Percentiles rank a stretch among this genome's conserved stretches.
phyloP scores from a whole-genome alignment of 2,888 invertebrate genomes.

The Ennomos fuscantarius region DNA sequence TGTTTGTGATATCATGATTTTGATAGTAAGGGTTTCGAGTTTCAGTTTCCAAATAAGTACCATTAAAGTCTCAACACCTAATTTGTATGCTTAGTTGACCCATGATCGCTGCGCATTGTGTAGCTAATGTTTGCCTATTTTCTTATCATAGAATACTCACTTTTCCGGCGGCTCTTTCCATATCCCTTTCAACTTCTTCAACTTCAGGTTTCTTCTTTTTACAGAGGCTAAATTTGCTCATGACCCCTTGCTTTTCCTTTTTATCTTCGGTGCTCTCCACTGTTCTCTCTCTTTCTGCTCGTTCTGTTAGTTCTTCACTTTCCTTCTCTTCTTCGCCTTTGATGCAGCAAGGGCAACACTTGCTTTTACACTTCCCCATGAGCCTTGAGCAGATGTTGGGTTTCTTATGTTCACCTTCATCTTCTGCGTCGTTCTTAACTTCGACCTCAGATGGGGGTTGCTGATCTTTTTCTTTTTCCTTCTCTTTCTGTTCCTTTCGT shows the following conservation, averaged over 20 bases:
- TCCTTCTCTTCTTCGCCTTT: constrained; percentile 61
- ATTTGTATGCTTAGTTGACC: too few relatives aligned
- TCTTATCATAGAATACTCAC: constrained; percentile 49
- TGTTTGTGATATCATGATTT: too few relatives aligned
- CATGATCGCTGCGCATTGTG: too few relatives aligned
- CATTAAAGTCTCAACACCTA: too few relatives aligned
- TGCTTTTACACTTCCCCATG: constrained; percentile 71
- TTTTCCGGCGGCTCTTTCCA: constrained; percentile 75
- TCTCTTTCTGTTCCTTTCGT: constrained; percentile 59
- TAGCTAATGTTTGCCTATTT: too few relatives aligned
- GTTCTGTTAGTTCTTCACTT: constrained; percentile 45
- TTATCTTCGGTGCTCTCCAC: constrained; percentile 34
- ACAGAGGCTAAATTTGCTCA: constrained; percentile 69
- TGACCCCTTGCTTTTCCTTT: constrained; percentile 60
- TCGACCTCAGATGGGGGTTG: constrained; percentile 28
- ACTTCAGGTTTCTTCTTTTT: constrained; percentile 70
- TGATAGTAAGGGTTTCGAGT: too few relatives aligned
- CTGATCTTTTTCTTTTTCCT: constrained; percentile 42
- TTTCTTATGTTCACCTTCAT: constrained; percentile 47
- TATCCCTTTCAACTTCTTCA: constrained; percentile 61
- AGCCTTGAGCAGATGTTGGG: constrained; percentile 70
- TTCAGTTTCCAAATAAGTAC: too few relatives aligned
- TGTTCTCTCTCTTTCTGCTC: constrained; percentile 33
- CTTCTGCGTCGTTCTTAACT: constrained; percentile 38
- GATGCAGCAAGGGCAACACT: constrained; percentile 80